A percentile compares a stretch with the other conserved stretches of the same genome.
Evolutionary conservation across 2,113 vertebrate genomes (phyloP).

Genomic region (Colistium nudipinnis): DNA sequence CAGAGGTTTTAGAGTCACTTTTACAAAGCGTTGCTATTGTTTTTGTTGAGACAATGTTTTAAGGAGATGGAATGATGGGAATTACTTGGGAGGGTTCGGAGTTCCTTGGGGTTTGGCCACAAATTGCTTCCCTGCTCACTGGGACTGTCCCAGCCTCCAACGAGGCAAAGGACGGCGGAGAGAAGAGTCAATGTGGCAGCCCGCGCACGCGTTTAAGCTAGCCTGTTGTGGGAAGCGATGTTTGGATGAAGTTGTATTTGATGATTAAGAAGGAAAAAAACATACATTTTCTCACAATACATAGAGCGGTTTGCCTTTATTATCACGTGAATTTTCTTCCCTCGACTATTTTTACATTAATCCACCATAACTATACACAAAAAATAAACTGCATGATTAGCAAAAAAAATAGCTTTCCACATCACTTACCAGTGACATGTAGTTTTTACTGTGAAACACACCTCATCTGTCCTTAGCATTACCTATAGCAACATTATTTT

Average conservation of each 20-base stretch:
- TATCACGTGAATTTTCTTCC: neutral
- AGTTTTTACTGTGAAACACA: neutral
- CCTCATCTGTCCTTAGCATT: neutral
- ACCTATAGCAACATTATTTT: neutral
- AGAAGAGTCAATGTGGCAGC: constrained; percentile 11
- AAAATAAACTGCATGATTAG: too few species aligned
- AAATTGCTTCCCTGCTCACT: constrained; percentile 80
- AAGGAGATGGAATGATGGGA: constrained; percentile 77
- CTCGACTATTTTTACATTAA: too few species aligned
- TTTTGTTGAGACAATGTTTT: constrained; percentile 80
- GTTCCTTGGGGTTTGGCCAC: constrained; percentile 80
- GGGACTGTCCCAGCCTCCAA: constrained; percentile 48
- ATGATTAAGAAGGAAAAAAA: neutral
- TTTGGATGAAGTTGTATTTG: neutral
- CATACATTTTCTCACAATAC: neutral
- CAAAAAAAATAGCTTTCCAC: neutral
- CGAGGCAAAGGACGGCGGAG: constrained; percentile 48
- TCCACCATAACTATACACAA: too few species aligned
- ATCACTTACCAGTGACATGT: neutral
- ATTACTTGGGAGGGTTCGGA: constrained; percentile 79
- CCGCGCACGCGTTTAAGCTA: neutral
- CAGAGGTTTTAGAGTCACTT: constrained; percentile 82
- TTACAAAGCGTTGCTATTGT: constrained; percentile 83
- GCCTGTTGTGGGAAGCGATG: neutral
- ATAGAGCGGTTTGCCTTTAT: neutral